Evolutionary conservation across 1,140 invertebrate genomes (phyloP), one percentile per base, ranked within the genome.

Genomic region (Trypoxylus dichotomus): DNA sequence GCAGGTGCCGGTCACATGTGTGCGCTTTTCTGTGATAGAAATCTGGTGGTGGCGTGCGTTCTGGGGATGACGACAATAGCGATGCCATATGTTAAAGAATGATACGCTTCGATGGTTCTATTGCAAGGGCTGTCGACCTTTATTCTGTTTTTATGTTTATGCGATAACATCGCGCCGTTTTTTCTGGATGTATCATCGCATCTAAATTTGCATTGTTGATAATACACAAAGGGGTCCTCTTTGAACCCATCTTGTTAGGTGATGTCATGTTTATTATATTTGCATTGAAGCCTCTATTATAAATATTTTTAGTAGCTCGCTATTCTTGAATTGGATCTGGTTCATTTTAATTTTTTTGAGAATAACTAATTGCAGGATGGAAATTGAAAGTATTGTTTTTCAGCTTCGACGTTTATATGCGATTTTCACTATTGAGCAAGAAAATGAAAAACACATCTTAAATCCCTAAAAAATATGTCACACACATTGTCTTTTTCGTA

Each of bases 21-120:
- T 68, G 60, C 60, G 21, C 60, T 68, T 68, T 68, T 68, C 60
- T 68, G 60, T 68, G 60, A 68, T 68, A 68, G 60, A 68, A 68
- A 68, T 68, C 60, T 68, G 60, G 60, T 68, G 60, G 21, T 15
- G 27, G 60, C 24, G 47, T 54, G 47, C 47, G 47, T 54, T 54
- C 47, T n/a, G 21, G 60, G 10, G 60, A 68, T 27, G 60, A 68
- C 60, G 60, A 68, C 60, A 68, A 68, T 68, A 68, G 60, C 11
- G 27, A 68, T 68, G 60, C 60, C 60, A 68, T 68, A 68, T 68
- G 60, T 29, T 68, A 25, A 68, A 68, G 60, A 68, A 68, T 68
- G 60, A 68, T 68, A 24, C 24, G 60, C 60, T 68, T 29, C 60
- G 27, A 29, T 29, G 27, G 60, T 11, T 29, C 21, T 29, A 27